phyloP scores from a whole-genome alignment of 2,113 vertebrate genomes.

The Podiceps cristatus region DNA sequence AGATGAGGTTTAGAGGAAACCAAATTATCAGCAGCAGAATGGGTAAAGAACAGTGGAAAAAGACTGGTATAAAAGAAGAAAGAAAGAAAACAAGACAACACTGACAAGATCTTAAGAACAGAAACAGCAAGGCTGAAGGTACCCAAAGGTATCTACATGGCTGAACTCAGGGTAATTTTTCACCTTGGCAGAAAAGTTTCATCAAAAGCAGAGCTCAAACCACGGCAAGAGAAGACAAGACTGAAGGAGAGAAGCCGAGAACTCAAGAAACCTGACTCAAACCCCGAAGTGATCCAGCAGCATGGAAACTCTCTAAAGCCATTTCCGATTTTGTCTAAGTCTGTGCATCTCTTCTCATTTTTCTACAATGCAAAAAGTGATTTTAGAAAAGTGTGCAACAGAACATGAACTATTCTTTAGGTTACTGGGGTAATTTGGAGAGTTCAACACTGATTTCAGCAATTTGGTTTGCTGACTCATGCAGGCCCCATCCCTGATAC shows the following conservation, averaged over 20 bases:
- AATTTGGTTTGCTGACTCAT: not conserved
- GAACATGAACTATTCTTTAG: not conserved
- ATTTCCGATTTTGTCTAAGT: not conserved
- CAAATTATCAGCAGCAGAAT: not conserved
- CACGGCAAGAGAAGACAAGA: not conserved
- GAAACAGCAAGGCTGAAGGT: not conserved
- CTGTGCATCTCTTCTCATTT: not conserved
- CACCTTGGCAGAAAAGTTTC: not conserved
- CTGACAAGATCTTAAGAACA: not conserved
- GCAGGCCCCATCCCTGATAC: not conserved
- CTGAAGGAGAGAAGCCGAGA: not conserved
- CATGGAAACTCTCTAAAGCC: not conserved
- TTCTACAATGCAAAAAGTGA: not conserved
- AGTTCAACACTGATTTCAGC: not conserved
- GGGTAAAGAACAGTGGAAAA: not conserved
- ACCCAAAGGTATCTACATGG: not conserved
- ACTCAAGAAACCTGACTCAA: not conserved
- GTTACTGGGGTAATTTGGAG: not conserved
- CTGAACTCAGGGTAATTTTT: not conserved
- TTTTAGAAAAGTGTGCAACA: not conserved
- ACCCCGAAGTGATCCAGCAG: not conserved
- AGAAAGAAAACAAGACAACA: not conserved
- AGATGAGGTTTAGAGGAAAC: not conserved
- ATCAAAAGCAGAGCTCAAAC: not conserved
- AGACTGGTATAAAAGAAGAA: not conserved